These are phyloP conservation scores for Acanthosepion pharaonis DNA, from an alignment of 2,888 invertebrate species.

Conservation along the genomic window DNA sequence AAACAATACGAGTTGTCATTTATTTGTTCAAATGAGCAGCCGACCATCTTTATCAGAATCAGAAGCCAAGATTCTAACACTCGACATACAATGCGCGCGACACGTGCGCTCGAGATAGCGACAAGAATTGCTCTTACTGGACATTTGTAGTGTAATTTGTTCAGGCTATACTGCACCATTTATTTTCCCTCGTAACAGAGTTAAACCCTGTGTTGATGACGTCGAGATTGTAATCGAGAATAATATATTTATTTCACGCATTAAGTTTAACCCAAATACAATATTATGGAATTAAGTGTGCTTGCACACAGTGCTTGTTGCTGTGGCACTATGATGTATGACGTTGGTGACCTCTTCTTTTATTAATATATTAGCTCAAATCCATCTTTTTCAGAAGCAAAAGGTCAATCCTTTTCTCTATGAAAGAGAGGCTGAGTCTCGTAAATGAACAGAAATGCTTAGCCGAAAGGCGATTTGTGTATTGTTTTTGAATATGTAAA, in stretches of 20 bases:
- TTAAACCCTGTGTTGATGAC: neutral
- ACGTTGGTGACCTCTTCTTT: neutral
- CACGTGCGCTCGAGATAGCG: neutral
- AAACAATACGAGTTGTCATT: neutral
- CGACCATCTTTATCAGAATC: neutral
- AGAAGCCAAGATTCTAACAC: constrained; percentile 21
- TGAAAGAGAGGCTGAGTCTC: no score
- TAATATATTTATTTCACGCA: neutral
- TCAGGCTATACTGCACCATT: neutral
- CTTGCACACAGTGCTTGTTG: neutral
- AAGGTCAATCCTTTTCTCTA: neutral
- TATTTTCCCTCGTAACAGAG: neutral
- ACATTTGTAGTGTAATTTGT: constrained; percentile 22
- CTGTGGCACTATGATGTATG: neutral
- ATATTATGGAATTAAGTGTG: neutral
- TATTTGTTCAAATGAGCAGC: neutral
- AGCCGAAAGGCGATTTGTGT: neutral
- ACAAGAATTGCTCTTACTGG: neutral
- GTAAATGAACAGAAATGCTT: no score
- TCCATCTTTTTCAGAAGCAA: neutral
- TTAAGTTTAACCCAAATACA: neutral
- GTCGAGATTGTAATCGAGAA: neutral
- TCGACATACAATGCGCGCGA: neutral
- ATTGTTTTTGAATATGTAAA: neutral
- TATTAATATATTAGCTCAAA: neutral